Base-by-base conservation (phyloP, 1,140 invertebrate species). In the Rhyzopertha dominica region DNA sequence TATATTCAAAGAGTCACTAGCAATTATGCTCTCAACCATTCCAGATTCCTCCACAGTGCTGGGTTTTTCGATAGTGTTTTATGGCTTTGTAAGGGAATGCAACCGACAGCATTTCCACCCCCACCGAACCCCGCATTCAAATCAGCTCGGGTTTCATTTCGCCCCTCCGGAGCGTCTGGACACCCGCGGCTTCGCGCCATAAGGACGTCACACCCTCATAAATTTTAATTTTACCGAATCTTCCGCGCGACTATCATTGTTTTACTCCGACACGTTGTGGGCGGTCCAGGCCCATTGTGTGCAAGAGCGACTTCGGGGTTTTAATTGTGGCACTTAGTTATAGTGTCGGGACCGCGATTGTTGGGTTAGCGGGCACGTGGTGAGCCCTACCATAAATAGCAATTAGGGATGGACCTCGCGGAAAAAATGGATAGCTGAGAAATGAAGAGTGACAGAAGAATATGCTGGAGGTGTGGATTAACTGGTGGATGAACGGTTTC, bases 311-410 rank as follows among this genome's bases (percentile, higher is more conserved):
- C 24, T 38, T 47, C 30, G 24, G 42, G 44, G 42, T 47, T 48
- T 51, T 51, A 47, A 51, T 47, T 51, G 43, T 51, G 49, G 43
- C 37, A 47, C 43, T 51, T 42, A 47, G 44, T 51, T 25, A 47
- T 31, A 39, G 46, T 51, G 44, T 51, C 43, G 38, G 49, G 47
- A 51, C 14, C 26, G 48, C 43, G 42, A 51, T 51, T 51, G 43
- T 51, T 37, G 49, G 35, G 43, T 41, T 43, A 47, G 35, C 42
- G 50, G n/a, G n/a, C n/a, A n/a, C 44, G 39, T 47, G 44, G 49
- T 51, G 49, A 44, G 50, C 47, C n/a, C n/a, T 48, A 36, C 50
- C 41, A 52, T 52, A 52, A 52, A 52, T 52, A 52, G 50, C 45
- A 52, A 52, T 52, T 52, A 52, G 37, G 40, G 13, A 20, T 29